Percentiles rank a stretch among this genome's conserved stretches.
Conservation (phyloP, 1,140 invertebrate species). For the Streblospio benedicti region DNA sequence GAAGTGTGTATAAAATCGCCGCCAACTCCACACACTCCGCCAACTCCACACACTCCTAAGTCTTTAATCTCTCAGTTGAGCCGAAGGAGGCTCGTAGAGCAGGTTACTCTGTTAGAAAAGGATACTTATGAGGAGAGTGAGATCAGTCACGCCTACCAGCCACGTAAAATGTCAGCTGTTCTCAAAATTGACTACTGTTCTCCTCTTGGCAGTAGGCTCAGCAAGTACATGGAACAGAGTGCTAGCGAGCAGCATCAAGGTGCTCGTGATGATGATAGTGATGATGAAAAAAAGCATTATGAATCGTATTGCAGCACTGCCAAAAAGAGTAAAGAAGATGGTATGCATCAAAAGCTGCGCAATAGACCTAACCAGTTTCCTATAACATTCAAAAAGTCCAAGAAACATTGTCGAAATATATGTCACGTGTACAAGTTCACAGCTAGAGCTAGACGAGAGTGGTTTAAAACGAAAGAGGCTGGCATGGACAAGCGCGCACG, state of each 20-base stretch:
- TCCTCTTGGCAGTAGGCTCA: constrained; percentile 2
- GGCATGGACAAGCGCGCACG: background rate
- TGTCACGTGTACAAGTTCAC: background rate
- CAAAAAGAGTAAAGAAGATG: background rate
- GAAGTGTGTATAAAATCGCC: background rate
- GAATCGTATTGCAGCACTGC: constrained; percentile 6
- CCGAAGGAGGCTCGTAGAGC: background rate
- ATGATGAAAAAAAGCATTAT: background rate
- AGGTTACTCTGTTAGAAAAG: background rate
- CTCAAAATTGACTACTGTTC: constrained; percentile 3
- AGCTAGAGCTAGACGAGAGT: background rate
- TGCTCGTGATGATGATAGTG: background rate
- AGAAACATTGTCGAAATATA: background rate
- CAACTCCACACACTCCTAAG: too few species aligned
- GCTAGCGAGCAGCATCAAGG: background rate
- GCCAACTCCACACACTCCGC: too few species aligned
- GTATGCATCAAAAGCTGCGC: background rate
- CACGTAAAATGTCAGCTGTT: background rate
- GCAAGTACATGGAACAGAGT: background rate
- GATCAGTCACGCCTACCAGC: background rate
- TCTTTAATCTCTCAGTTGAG: background rate
- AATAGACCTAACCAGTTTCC: background rate
- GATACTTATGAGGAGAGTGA: background rate
- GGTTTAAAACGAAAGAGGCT: background rate
- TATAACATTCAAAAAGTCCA: background rate